Conservation (phyloP, 2,888 invertebrate genomes). For the Hecatera dysodea region DNA sequence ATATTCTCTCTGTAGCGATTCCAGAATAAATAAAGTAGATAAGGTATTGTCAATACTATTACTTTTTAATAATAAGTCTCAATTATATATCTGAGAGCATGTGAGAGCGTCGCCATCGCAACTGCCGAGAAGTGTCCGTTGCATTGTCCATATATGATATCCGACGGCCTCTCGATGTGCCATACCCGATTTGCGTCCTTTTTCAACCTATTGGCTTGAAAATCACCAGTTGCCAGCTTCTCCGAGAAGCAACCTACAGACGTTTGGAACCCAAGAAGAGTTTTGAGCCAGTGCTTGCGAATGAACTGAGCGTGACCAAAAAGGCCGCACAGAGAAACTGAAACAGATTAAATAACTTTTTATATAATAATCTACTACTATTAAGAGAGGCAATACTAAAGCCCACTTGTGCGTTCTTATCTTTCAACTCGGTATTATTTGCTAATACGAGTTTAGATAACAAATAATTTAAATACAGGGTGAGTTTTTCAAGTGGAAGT, state of each 20-base stretch:
- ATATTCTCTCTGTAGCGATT: background rate
- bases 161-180: background rate
- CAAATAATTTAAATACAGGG: too few relatives aligned
- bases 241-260: constrained; percentile 72
- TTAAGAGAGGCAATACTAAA: background rate
- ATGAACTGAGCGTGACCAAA: constrained; percentile 74
- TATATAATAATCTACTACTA: background rate
- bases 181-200: background rate
- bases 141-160: constrained; percentile 62
- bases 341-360: constrained; percentile 36
- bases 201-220: background rate
- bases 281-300: constrained; percentile 70
- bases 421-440: too few relatives aligned
- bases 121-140: constrained; percentile 71
- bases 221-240: too few relatives aligned
- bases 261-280: constrained; percentile 68
- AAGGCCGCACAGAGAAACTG: constrained; percentile 75
- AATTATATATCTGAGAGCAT: constrained; percentile 71
- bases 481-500: too few relatives aligned
- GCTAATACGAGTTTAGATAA: too few relatives aligned
- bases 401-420: too few relatives aligned
- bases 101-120: constrained; percentile 65
- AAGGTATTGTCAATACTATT: background rate
- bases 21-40: background rate
- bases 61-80: constrained; percentile 44